Percentiles rank a stretch among this genome's conserved stretches.
phyloP scores from a whole-genome alignment of 2,888 invertebrate genomes.

The Agrochola macilenta region DNA sequence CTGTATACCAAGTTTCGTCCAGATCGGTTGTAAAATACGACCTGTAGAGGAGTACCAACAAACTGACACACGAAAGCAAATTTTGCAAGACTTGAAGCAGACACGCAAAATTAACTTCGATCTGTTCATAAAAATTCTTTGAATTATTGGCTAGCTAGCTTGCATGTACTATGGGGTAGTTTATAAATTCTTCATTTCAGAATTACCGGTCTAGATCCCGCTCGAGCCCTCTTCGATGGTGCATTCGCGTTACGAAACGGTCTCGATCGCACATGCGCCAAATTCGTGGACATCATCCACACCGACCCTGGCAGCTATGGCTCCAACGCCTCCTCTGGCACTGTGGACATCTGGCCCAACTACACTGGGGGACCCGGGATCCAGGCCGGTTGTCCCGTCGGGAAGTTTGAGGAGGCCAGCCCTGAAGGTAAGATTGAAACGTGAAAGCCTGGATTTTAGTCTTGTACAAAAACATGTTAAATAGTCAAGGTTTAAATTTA shows the following conservation, averaged over 20 bases:
- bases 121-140: too few relatives aligned
- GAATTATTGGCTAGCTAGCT: too few relatives aligned
- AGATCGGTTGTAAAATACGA: too few relatives aligned
- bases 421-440: constrained; percentile 75
- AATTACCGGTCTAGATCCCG: constrained; percentile 91
- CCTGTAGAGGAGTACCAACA: too few relatives aligned
- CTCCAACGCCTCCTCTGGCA: constrained; percentile 85
- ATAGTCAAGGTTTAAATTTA: too few relatives aligned
- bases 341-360: constrained; percentile 92
- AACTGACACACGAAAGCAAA: too few relatives aligned
- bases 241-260: constrained; percentile 74
- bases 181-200: constrained; percentile 71
- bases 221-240: constrained; percentile 90
- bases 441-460: neutral
- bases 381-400: constrained; percentile 90
- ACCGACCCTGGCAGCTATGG: constrained; percentile 92
- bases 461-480: neutral
- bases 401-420: constrained; percentile 78
- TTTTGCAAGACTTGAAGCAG: too few relatives aligned
- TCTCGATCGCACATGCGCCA: constrained; percentile 88
- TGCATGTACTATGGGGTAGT: too few relatives aligned
- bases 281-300: constrained; percentile 92
- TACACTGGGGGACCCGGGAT: constrained; percentile 78
- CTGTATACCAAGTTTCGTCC: too few relatives aligned
- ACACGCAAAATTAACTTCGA: too few relatives aligned